Percentiles rank a stretch among this genome's conserved stretches.
Conservation (phyloP, 2,113 vertebrate species). For the Anolis sagrei region DNA sequence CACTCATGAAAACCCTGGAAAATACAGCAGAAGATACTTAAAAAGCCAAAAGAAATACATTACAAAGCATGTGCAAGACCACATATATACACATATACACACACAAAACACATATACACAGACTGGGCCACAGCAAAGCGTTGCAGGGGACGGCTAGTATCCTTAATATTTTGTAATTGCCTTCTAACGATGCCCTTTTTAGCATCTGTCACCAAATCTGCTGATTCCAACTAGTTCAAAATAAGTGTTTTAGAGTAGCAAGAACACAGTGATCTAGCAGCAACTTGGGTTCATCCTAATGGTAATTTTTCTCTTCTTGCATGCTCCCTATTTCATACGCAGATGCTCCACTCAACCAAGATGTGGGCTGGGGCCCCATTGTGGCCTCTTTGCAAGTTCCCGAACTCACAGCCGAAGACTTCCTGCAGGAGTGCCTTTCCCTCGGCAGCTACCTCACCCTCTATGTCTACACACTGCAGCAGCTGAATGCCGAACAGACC, state of each 20-base stretch:
- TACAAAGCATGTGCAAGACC: too few relatives aligned
- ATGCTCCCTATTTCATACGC: slow-evolving; percentile 31
- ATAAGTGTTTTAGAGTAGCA: neutral
- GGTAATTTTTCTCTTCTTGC: neutral
- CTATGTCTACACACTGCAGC: slow-evolving; percentile 91
- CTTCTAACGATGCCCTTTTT: neutral
- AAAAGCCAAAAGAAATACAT: too few relatives aligned
- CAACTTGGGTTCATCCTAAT: neutral
- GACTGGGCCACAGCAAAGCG: too few relatives aligned
- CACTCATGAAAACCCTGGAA: too few relatives aligned
- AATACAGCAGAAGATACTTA: too few relatives aligned
- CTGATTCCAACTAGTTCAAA: neutral
- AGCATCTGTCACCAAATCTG: neutral
- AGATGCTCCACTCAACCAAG: slow-evolving; percentile 76
- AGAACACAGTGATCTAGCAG: neutral
- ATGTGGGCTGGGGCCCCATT: slow-evolving; percentile 92
- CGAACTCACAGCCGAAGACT: slow-evolving; percentile 93
- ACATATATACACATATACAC: too few relatives aligned
- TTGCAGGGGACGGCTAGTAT: too few relatives aligned
- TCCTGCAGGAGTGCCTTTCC: slow-evolving; percentile 91
- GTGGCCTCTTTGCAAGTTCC: slow-evolving; percentile 95
- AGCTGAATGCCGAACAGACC: slow-evolving; percentile 89
- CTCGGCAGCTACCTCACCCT: slow-evolving; percentile 93
- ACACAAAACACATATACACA: too few relatives aligned
- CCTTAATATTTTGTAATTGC: neutral